Conservation (phyloP, 2,888 invertebrate genomes). For the Lapara coniferarum region DNA sequence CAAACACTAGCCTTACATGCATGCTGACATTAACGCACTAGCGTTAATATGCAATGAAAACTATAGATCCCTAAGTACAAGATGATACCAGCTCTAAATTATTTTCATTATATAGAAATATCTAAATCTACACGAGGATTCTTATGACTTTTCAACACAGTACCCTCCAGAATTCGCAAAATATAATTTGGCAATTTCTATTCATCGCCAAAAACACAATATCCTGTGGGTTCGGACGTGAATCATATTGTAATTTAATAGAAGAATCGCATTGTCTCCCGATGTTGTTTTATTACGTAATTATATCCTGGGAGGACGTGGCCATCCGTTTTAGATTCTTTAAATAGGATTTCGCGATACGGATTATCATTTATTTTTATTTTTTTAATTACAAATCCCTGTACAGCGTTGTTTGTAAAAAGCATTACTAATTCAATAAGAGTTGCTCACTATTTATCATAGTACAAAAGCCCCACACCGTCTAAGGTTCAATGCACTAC, state of each 20-base stretch:
- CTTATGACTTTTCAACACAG: neutral
- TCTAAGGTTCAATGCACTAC: too few relatives aligned
- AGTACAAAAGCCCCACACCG: too few relatives aligned
- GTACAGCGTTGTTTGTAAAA: too few relatives aligned
- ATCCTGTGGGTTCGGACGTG: slow-evolving; percentile 20
- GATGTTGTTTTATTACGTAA: slow-evolving; percentile 22
- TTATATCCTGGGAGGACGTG: slow-evolving; percentile 10
- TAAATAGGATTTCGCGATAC: neutral
- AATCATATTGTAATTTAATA: slow-evolving; percentile 27
- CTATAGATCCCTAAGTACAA: too few relatives aligned
- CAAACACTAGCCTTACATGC: too few relatives aligned
- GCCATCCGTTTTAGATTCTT: slow-evolving; percentile 25
- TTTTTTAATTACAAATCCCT: neutral
- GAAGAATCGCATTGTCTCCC: slow-evolving; percentile 26
- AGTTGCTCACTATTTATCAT: too few relatives aligned
- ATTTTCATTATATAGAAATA: neutral
- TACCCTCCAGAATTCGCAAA: slow-evolving; percentile 11
- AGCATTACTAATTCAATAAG: too few relatives aligned
- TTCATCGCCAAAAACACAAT: slow-evolving; percentile 21
- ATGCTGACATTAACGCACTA: too few relatives aligned
- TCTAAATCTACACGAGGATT: neutral
- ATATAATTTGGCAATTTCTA: slow-evolving; percentile 24
- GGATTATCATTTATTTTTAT: neutral
- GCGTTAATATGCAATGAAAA: too few relatives aligned
- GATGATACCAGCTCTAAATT: neutral